Evolutionary conservation across 2,888 invertebrate genomes (phyloP).

Genomic region (Penaeus monodon): DNA sequence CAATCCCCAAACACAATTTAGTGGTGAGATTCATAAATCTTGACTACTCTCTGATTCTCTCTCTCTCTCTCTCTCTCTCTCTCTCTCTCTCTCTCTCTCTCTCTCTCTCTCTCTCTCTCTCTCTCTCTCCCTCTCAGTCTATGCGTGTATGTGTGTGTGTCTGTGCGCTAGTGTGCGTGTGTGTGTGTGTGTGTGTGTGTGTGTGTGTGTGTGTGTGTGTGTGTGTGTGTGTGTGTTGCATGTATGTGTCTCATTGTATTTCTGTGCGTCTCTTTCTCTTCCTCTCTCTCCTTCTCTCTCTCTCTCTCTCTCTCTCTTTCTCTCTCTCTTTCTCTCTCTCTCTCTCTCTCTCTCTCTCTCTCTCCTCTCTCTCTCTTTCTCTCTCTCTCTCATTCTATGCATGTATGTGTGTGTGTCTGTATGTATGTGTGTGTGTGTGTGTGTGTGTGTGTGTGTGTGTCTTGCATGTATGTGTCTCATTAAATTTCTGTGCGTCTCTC

Average conservation of each 20-base stretch:
- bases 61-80: background rate
- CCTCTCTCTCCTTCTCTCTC: background rate
- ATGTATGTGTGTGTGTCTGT: no score
- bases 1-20: no score
- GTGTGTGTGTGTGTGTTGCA: background rate
- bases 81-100: slow-evolving; percentile 16
- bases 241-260: background rate
- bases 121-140: slow-evolving; percentile 5
- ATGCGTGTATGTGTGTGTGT: slow-evolving; percentile 21
- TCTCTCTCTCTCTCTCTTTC: background rate
- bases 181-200: background rate
- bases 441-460: no score
- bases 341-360: no score
- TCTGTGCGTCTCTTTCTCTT: background rate
- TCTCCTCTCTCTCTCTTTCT: no score
- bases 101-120: slow-evolving; percentile 13
- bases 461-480: background rate
- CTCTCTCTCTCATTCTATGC: no score
- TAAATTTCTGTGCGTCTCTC: no score
- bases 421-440: no score
- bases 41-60: background rate
- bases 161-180: slow-evolving; percentile 9
- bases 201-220: slow-evolving; percentile 12
- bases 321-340: background rate
- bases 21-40: no score